Base-by-base conservation (phyloP, 2,888 invertebrate species). In the Thumatha senex region DNA sequence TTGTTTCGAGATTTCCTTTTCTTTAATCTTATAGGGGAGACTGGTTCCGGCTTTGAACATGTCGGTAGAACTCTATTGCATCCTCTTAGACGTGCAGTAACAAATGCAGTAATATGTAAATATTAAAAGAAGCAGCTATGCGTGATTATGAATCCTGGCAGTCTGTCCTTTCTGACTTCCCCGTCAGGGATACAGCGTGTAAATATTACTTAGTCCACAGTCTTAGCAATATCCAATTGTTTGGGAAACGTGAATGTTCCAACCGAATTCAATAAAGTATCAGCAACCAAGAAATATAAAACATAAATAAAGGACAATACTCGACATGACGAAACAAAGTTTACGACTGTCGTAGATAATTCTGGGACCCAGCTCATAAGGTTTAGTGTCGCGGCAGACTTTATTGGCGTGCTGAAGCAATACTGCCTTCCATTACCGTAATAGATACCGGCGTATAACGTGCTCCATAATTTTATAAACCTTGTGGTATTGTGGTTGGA, bases 261-360 rank as follows among this genome's bases (percentile, higher is more conserved):
- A 44, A 51, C 41, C 44, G 45, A 60, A 60, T 60, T 58, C 60
- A 63, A 63, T 65, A 67, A 67, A 67, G 61, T 65, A 61, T 60
- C 48, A 54, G 46, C 52, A 51, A 42, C 53, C 55, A 59, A 50
- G 54, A 58, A 62, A 58, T 59, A 48, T 57, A 57, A 33, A 36
- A 18, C 54, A 47, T 55, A 46, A 65, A 60, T 63, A 65, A 63
- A 60, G 56, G 58, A 63, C 60, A 63, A 58, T 62, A 60, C 54
- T 49, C 51, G 56, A 60, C 56, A 67, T 66, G 71, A 69, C 66
- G 67, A 67, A 71, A 70, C 63, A 65, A 63, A 63, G 59, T 66
- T 67, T 71, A 71, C 70, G 71, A 66, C 56, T 60, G 61, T 66
- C 69, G 56, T 71, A 62, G 67, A 70, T 70, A 71, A 71, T 68